A percentile compares a stretch with the other conserved stretches of the same genome.
These are phyloP conservation scores for Boloria selene DNA, from an alignment of 2,888 invertebrate genomes.

Conservation along the genomic window DNA sequence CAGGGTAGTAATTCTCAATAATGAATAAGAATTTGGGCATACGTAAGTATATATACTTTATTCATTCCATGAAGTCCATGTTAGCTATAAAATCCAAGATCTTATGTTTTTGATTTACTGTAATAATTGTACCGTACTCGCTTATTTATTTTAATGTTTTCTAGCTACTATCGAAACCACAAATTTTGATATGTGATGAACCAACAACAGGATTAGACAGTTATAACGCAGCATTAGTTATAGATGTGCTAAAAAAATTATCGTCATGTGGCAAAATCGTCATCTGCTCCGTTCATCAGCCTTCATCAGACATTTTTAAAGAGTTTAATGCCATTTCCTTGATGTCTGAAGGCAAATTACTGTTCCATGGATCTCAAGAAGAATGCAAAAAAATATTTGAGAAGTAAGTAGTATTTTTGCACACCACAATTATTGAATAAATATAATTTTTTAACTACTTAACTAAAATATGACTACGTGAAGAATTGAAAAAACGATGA, in stretches of 20 bases:
- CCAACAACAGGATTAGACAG: slow-evolving; percentile 96
- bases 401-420: slow-evolving; percentile 69
- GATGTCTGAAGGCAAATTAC: slow-evolving; percentile 88
- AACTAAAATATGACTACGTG: not conserved
- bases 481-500: not conserved
- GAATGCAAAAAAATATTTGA: slow-evolving; percentile 85
- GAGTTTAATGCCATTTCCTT: slow-evolving; percentile 89
- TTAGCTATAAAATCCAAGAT: too few species aligned
- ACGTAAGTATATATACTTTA: too few species aligned
- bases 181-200: slow-evolving; percentile 95
- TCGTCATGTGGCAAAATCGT: slow-evolving; percentile 87
- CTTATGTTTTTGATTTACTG: too few species aligned
- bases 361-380: slow-evolving; percentile 88
- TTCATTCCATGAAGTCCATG: too few species aligned
- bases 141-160: slow-evolving; percentile 34
- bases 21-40: too few species aligned
- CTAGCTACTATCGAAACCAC: slow-evolving; percentile 92
- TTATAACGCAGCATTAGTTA: slow-evolving; percentile 90
- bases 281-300: slow-evolving; percentile 94
- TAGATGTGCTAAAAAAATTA: slow-evolving; percentile 85
- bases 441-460: not conserved
- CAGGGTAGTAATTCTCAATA: too few species aligned
- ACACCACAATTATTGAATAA: not conserved
- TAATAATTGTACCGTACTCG: too few species aligned
- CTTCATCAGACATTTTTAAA: slow-evolving; percentile 91